Percentiles rank a stretch among this genome's conserved stretches.
phyloP scores from a whole-genome alignment of 2,888 invertebrate genomes.

The Netelia inedita region DNA sequence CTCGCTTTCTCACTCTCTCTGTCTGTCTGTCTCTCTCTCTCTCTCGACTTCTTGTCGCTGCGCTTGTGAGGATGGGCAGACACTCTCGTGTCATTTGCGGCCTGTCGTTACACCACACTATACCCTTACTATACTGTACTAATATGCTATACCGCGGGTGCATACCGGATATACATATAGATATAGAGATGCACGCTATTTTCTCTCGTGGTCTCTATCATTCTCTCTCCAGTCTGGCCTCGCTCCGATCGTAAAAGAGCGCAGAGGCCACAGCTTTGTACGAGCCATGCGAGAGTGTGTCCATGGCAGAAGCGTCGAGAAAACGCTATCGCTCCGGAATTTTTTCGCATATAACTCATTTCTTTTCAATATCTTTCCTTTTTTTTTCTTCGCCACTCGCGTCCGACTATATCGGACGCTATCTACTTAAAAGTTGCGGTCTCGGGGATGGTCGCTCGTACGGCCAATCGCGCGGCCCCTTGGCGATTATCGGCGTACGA shows the following conservation, averaged over 20 bases:
- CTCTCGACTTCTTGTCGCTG: neutral
- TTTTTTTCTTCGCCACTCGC: slow-evolving; percentile 17
- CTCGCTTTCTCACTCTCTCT: slow-evolving; percentile 7
- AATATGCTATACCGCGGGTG: slow-evolving; percentile 45
- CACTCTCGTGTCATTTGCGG: slow-evolving; percentile 66
- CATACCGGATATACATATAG: slow-evolving; percentile 23
- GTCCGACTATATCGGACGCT: slow-evolving; percentile 34
- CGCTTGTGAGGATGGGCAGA: slow-evolving; percentile 56
- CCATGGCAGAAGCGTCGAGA: slow-evolving; percentile 36
- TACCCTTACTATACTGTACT: slow-evolving; percentile 43
- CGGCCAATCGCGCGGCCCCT: neutral
- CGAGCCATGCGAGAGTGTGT: slow-evolving; percentile 31
- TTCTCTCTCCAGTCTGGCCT: slow-evolving; percentile 30
- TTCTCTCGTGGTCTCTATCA: slow-evolving; percentile 14
- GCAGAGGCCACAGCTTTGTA: slow-evolving; percentile 42
- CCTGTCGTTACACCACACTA: slow-evolving; percentile 42
- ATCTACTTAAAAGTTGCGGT: slow-evolving; percentile 35
- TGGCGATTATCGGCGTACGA: too few relatives aligned
- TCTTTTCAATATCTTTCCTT: slow-evolving; percentile 1
- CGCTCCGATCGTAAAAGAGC: slow-evolving; percentile 61
- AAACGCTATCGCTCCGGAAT: slow-evolving; percentile 54
- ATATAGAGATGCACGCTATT: neutral
- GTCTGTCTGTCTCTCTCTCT: neutral
- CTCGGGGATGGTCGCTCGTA: neutral
- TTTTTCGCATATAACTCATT: slow-evolving; percentile 39